phyloP scores from a whole-genome alignment of 1,140 invertebrate species.

The Hylaeus anthracinus region DNA sequence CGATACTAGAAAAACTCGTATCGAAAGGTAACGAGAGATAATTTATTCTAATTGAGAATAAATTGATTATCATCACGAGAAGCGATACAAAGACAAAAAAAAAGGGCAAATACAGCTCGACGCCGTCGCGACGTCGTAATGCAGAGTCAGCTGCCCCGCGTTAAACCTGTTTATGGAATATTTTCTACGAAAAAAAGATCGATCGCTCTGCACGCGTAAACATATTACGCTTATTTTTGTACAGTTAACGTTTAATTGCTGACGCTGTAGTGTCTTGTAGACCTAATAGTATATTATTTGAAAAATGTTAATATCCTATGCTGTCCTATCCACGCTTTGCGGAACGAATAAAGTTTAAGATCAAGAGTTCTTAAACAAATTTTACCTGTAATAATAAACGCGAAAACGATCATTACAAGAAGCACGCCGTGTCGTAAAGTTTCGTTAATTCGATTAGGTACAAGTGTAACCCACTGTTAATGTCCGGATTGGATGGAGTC shows the following conservation, averaged over 20 bases:
- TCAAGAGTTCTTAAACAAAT: no score
- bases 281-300: no score
- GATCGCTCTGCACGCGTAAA: not conserved
- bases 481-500: constrained; percentile 23
- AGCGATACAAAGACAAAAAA: not conserved
- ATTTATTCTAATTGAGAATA: not conserved
- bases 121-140: not conserved
- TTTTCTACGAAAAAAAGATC: not conserved
- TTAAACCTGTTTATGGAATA: constrained; percentile 19
- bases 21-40: not conserved
- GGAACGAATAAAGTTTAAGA: no score
- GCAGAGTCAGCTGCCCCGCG: not conserved
- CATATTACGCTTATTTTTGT: constrained; percentile 10
- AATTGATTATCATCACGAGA: not conserved
- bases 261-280: not conserved
- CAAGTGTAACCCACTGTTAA: not conserved
- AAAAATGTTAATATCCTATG: not conserved
- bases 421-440: not conserved
- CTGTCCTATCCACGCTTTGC: no score
- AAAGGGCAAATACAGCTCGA: not conserved
- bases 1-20: not conserved
- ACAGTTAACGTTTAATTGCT: not conserved
- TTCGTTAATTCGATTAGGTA: constrained; percentile 27
- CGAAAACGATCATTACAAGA: not conserved
- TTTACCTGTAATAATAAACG: not conserved